Evolutionary conservation across 2,797 vertebrate genomes (phyloP), one percentile per base, ranked within the genome.

Genomic region (Picus viridis): DNA sequence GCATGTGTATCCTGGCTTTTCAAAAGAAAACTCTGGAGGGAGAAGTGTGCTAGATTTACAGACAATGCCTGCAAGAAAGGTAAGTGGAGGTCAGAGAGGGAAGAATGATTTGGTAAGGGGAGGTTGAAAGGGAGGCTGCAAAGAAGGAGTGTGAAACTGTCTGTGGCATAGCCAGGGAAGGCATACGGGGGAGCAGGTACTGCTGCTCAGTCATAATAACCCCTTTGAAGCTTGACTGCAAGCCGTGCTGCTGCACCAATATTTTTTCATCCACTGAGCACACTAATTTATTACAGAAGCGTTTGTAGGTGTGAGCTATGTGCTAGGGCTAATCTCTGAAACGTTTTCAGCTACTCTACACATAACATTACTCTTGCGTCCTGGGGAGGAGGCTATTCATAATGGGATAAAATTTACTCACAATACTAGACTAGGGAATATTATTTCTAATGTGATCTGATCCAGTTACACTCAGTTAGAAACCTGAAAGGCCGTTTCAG

Each of bases 241-340:
- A 94, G 75, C 74, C 7, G 2, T 91, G 62, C 92, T 79, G 75
- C 85, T 58, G 54, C 70, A 89, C 77, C 85, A 84, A 79, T 91
- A 93, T 82, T 84, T 94, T 89, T 94, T 95, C 90, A 96, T 86
- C 87, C 89, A 92, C 39, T 95, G 89, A 95, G 68, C 71, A 91
- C 13, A 6, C 77, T 91, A 94, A 90, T 95, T 96, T 91, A 95
- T 94, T 89, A 82, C 77, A 76, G 85, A 81, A 82, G 89, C 71
- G 41, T 84, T 88, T 86, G 89, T 86, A 95, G 92, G 88, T 95
- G 90, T 92, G 88, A 91, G 85, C 89, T 88, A 59, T 79, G 87
- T 36, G 59, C 92, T 94, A 84, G 77, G 83, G 77, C 91, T 96
- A 86, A 92, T 92, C 93, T 94, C 91, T 91, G 90, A 94, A 96